These are phyloP conservation scores for Strigops habroptila DNA, from an alignment of 2,113 vertebrate genomes.

Conservation along the genomic window DNA sequence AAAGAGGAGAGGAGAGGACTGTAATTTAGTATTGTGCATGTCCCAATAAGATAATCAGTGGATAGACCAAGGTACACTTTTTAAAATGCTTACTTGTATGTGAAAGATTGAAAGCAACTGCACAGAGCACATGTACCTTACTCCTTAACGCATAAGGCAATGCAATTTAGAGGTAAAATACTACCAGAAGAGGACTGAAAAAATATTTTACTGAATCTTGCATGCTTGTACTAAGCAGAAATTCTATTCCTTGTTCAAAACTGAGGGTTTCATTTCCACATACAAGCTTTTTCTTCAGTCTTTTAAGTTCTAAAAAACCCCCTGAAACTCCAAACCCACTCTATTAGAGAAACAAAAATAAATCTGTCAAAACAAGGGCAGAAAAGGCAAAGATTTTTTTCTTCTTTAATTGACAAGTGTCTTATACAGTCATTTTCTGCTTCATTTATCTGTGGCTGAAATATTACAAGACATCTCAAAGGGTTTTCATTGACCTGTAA, in stretches of 20 bases:
- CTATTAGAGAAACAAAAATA: constrained; percentile 2
- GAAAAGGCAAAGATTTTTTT: not conserved
- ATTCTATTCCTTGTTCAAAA: constrained; percentile 39
- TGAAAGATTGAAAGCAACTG: not conserved
- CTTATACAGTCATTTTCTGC: constrained; percentile 19
- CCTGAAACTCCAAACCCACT: not conserved
- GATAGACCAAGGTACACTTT: not conserved
- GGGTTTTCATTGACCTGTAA: constrained; percentile 27
- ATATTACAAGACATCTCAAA: constrained; percentile 32
- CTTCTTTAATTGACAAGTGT: constrained; percentile 30
- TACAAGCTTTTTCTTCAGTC: not conserved
- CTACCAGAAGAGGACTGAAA: not conserved
- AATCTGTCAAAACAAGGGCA: constrained; percentile 26
- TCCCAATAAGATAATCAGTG: not conserved
- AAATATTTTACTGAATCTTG: not conserved
- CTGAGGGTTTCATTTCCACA: not conserved
- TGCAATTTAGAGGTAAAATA: not conserved
- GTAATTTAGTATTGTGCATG: not conserved
- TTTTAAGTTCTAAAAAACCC: not conserved
- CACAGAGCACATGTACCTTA: not conserved
- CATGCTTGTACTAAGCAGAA: not conserved
- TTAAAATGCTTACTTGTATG: not conserved
- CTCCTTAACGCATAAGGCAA: not conserved
- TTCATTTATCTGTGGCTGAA: constrained; percentile 56
- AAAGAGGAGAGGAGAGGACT: not conserved